Conservation (phyloP, 1,140 invertebrate genomes). For the Drosophila nasuta region DNA sequence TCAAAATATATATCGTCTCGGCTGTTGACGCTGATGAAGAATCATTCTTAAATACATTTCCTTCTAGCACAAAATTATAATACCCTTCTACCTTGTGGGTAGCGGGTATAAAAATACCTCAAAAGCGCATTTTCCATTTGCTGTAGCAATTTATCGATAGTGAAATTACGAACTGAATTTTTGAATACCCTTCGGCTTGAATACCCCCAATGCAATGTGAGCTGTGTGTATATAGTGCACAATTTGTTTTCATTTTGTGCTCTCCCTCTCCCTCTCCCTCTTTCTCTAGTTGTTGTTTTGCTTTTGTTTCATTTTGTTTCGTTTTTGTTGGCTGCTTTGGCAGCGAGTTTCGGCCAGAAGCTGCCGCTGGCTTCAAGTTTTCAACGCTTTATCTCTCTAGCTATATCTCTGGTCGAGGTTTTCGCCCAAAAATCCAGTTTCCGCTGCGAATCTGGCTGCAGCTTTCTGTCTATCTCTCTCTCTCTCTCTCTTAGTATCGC, state of each 20-base stretch:
- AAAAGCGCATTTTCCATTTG: neutral
- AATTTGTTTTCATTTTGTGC: constrained; percentile 79
- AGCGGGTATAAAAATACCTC: neutral
- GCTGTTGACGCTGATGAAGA: too few relatives aligned
- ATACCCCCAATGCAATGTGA: constrained; percentile 60
- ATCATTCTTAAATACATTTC: too few relatives aligned
- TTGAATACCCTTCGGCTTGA: constrained; percentile 13
- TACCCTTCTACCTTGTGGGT: too few relatives aligned
- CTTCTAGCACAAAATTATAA: too few relatives aligned
- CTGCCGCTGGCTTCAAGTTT: constrained; percentile 69
- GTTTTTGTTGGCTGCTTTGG: constrained; percentile 34
- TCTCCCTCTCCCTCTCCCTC: constrained; percentile 22
- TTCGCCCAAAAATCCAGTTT: constrained; percentile 9
- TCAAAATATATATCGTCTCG: too few relatives aligned
- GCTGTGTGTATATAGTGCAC: constrained; percentile 54
- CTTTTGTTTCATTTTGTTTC: constrained; percentile 32
- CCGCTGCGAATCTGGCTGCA: constrained; percentile 3
- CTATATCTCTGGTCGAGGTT: constrained; percentile 27
- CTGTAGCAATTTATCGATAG: too few relatives aligned
- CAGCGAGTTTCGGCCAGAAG: constrained; percentile 51
- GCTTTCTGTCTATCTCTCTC: neutral
- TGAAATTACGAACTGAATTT: neutral
- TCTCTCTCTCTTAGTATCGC: neutral
- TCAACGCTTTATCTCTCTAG: constrained; percentile 70
- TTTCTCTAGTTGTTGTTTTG: constrained; percentile 11